Evolutionary conservation across 1,140 invertebrate genomes (phyloP).

Genomic region (Sycophaga agraensis): DNA sequence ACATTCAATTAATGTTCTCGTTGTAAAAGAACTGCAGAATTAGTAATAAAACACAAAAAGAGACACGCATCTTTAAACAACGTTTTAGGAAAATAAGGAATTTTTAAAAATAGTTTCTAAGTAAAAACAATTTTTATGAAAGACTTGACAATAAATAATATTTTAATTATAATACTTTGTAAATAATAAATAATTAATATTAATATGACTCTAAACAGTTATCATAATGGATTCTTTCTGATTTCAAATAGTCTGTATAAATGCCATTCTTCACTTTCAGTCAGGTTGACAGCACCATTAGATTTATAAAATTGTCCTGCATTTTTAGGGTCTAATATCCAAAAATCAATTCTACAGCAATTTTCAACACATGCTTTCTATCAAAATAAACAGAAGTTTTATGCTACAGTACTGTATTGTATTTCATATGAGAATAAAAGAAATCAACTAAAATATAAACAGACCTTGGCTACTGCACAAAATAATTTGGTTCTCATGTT

Average conservation of each 20-base stretch:
- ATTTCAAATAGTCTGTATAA: conserved; percentile 25
- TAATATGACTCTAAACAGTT: background rate
- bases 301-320: conserved; percentile 2
- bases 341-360: conserved; percentile 20
- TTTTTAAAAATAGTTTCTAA: background rate
- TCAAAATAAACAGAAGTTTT: background rate
- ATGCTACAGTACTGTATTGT: too few species aligned
- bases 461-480: conserved; percentile 16
- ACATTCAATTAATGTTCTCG: too few species aligned
- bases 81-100: background rate
- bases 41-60: background rate
- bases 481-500: conserved; percentile 16
- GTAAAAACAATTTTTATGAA: background rate
- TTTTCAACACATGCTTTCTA: conserved; percentile 17
- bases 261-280: conserved; percentile 26
- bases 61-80: background rate
- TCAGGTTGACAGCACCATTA: conserved; percentile 11
- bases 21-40: too few species aligned
- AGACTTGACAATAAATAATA: conserved; percentile 3
- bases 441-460: background rate
- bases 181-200: conserved; percentile 11
- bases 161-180: conserved; percentile 4
- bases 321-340: conserved; percentile 13
- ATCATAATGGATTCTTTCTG: background rate
- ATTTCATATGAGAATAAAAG: background rate